Evolutionary conservation across 2,113 vertebrate genomes (phyloP).

Genomic region (Charadrius vociferus): DNA sequence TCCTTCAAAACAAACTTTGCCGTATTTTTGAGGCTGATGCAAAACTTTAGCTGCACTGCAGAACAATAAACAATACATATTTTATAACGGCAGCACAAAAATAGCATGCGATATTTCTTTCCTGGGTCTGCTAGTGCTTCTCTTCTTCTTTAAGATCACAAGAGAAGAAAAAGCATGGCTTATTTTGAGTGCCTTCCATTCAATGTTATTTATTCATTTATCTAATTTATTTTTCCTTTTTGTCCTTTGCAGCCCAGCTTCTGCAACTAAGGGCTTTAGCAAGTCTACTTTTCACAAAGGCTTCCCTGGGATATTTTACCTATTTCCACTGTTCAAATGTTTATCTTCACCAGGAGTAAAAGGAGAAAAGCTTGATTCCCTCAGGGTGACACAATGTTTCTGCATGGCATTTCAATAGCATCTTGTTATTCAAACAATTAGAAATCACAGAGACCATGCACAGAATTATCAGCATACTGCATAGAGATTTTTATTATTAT

Average conservation of each 20-base stretch:
- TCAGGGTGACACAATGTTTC: constrained; percentile 26
- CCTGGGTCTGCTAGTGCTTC: constrained; percentile 18
- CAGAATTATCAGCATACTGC: constrained; percentile 26
- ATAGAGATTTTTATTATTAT: constrained; percentile 49
- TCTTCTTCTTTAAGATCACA: constrained; percentile 64
- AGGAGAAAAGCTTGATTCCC: constrained; percentile 53
- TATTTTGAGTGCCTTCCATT: neutral
- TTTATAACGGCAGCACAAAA: constrained; percentile 70
- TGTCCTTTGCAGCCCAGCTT: neutral
- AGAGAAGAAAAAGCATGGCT: constrained; percentile 8
- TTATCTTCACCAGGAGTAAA: constrained; percentile 54
- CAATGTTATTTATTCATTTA: constrained; percentile 4
- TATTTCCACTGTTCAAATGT: constrained; percentile 47
- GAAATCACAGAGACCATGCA: constrained; percentile 43
- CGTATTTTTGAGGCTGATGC: constrained; percentile 60
- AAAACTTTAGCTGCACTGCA: constrained; percentile 68
- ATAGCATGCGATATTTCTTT: constrained; percentile 69
- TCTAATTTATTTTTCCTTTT: constrained; percentile 35
- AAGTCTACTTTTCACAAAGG: neutral
- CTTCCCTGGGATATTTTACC: constrained; percentile 41
- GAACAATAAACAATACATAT: constrained; percentile 69
- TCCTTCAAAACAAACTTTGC: constrained; percentile 70
- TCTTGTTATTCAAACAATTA: constrained; percentile 65
- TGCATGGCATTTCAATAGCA: constrained; percentile 51
- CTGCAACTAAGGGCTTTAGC: neutral